These are phyloP conservation scores for Dysmachus trigonus DNA, from an alignment of 2,888 invertebrate species.

Conservation along the genomic window DNA sequence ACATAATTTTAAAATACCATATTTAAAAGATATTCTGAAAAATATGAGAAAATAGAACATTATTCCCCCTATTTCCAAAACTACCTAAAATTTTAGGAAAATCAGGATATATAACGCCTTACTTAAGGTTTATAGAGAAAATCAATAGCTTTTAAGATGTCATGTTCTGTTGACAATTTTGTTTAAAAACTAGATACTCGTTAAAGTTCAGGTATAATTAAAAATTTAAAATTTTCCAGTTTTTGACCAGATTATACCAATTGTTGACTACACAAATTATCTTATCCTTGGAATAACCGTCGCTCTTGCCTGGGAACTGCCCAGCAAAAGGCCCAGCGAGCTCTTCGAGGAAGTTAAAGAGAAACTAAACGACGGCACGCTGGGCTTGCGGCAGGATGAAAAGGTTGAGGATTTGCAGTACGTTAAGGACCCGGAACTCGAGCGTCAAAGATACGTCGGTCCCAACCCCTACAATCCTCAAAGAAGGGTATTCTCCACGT, in stretches of 20 bases:
- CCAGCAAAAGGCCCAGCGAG: constrained; percentile 69
- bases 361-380: constrained; percentile 58
- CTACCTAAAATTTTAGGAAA: too few relatives aligned
- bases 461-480: background rate
- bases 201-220: background rate
- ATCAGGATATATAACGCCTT: too few relatives aligned
- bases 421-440: background rate
- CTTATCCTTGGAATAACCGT: constrained; percentile 78
- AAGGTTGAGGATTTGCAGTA: constrained; percentile 51
- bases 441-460: background rate
- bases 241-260: constrained; percentile 60
- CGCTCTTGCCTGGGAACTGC: constrained; percentile 80
- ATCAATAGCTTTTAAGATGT: too few relatives aligned
- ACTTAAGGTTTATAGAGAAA: too few relatives aligned
- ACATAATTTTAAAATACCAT: too few relatives aligned
- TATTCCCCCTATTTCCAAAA: too few relatives aligned
- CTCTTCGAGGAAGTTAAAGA: constrained; percentile 56
- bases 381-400: constrained; percentile 58
- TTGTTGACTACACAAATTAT: constrained; percentile 63
- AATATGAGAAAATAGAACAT: too few relatives aligned
- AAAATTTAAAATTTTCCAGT: constrained; percentile 42
- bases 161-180: too few relatives aligned
- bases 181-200: too few relatives aligned
- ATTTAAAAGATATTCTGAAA: too few relatives aligned
- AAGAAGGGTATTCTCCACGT: constrained; percentile 1